Evolutionary conservation across 2,888 invertebrate genomes (phyloP).

Genomic region (Auanema freiburgensis): DNA sequence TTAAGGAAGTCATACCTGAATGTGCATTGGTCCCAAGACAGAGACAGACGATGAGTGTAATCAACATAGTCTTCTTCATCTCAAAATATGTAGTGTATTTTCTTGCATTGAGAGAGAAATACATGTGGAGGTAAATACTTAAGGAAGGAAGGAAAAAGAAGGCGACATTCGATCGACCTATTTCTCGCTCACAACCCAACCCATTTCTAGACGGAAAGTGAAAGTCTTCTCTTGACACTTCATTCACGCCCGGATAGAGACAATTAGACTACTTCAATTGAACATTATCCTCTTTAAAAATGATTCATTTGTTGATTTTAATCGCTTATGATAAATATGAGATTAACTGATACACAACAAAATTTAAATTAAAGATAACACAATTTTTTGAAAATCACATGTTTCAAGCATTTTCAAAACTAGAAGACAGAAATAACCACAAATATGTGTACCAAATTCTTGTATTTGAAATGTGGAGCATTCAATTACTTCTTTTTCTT

Average conservation of each 20-base stretch:
- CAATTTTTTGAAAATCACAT: constrained; percentile 25
- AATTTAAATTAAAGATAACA: constrained; percentile 28
- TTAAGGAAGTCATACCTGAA: constrained; percentile 28
- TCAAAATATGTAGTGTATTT: constrained; percentile 30
- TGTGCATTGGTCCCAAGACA: constrained; percentile 27
- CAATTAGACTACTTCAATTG: too few relatives aligned
- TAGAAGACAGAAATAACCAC: constrained; percentile 27
- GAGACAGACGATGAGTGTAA: constrained; percentile 30
- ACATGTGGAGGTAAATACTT: constrained; percentile 32
- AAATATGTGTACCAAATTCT: constrained; percentile 25
- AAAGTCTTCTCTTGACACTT: too few relatives aligned
- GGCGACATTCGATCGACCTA: constrained; percentile 30
- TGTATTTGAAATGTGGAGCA: too few relatives aligned
- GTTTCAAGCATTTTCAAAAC: constrained; percentile 27
- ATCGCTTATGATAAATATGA: constrained; percentile 27
- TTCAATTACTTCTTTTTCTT: constrained; percentile 23
- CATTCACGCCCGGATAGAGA: too few relatives aligned
- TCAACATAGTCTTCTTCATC: constrained; percentile 26
- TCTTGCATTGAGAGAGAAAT: constrained; percentile 31
- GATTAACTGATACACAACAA: constrained; percentile 20
- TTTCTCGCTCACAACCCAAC: too few relatives aligned
- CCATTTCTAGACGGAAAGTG: too few relatives aligned
- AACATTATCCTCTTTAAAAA: constrained; percentile 40
- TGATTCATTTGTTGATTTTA: constrained; percentile 28
- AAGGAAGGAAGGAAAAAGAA: constrained; percentile 27